Percentiles rank a stretch among this genome's conserved stretches.
phyloP scores from a whole-genome alignment of 2,113 vertebrate species.

The Lepus europaeus region DNA sequence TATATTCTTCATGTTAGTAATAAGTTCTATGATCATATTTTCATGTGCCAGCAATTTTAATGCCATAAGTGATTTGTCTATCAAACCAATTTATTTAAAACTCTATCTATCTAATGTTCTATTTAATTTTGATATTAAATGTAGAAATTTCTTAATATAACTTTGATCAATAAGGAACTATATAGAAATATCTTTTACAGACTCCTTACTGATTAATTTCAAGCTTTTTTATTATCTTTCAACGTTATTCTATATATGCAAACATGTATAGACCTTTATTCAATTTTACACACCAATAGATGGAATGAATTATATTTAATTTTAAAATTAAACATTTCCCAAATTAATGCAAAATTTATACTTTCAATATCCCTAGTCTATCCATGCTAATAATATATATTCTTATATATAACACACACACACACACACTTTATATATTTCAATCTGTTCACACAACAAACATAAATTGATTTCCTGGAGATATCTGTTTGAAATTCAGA shows the following conservation, averaged over 20 bases:
- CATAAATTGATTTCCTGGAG: background rate
- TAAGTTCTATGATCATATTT: background rate
- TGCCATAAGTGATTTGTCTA: background rate
- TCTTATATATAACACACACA: no score
- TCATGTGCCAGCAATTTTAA: background rate
- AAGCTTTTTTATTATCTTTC: background rate
- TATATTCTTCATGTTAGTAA: background rate
- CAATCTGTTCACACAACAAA: background rate
- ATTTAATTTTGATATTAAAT: slow-evolving; percentile 4
- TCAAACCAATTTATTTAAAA: background rate
- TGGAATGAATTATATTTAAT: background rate
- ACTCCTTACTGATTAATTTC: background rate
- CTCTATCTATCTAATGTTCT: background rate
- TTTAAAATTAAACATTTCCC: background rate
- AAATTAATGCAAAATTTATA: background rate
- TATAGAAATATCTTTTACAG: background rate
- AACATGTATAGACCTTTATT: background rate
- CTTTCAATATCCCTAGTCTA: background rate
- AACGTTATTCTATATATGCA: background rate
- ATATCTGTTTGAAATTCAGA: background rate
- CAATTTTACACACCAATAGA: no score
- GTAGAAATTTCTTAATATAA: background rate
- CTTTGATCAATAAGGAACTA: background rate
- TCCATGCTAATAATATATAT: background rate
- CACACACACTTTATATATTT: background rate